phyloP scores from a whole-genome alignment of 1,140 invertebrate genomes.

The Globodera rostochiensis region DNA sequence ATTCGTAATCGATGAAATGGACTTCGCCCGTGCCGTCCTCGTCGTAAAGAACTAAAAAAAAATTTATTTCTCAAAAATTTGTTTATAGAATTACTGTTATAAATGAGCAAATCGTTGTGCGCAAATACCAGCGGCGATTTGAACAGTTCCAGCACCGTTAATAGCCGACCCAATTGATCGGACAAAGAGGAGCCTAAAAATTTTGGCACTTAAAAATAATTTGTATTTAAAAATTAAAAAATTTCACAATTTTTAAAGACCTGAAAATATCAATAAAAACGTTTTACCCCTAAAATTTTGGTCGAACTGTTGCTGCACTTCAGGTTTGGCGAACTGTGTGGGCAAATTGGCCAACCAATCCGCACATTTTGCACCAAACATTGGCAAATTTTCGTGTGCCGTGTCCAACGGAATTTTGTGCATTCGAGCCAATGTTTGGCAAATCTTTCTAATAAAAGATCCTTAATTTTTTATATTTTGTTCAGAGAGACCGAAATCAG shows the following conservation, averaged over 20 bases:
- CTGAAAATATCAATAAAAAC: too few species aligned
- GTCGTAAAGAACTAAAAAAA: conserved; percentile 19
- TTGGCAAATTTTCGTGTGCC: conserved; percentile 67
- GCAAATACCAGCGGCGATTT: conserved; percentile 79
- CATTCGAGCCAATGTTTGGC: conserved; percentile 79
- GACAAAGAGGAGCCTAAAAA: conserved; percentile 12
- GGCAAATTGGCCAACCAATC: conserved; percentile 74
- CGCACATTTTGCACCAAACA: conserved; percentile 77
- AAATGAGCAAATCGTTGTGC: conserved; percentile 94
- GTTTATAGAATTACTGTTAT: conserved; percentile 74
- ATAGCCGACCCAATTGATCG: conserved; percentile 29
- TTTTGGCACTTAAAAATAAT: too few species aligned
- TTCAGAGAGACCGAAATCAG: not conserved
- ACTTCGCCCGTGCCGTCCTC: conserved; percentile 68
- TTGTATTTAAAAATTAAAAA: too few species aligned
- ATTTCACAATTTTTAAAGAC: not conserved
- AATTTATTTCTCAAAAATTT: not conserved
- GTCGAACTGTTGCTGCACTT: conserved; percentile 48
- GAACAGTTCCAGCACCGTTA: not conserved
- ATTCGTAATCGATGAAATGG: conserved; percentile 96
- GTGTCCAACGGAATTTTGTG: conserved; percentile 65
- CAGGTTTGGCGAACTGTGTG: not conserved
- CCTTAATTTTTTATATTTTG: not conserved
- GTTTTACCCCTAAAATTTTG: conserved; percentile 42
- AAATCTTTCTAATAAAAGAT: conserved; percentile 71